phyloP scores from a whole-genome alignment of 2,113 vertebrate genomes.

The Lucifuga dentata region DNA sequence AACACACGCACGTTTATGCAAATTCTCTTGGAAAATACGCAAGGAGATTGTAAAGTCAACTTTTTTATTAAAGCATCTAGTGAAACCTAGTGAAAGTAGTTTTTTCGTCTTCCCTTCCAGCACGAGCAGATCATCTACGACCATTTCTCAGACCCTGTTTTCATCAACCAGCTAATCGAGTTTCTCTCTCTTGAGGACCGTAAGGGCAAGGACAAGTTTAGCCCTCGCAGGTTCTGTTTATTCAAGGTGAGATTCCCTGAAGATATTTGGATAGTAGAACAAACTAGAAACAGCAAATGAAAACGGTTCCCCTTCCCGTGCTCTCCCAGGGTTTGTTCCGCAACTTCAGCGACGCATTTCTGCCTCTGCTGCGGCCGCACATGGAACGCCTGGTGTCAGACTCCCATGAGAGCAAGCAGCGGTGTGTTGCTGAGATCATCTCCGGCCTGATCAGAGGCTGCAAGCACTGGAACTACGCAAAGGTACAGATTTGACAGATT shows the following conservation, averaged over 20 bases:
- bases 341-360: constrained; percentile 92
- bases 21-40: neutral
- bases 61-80: neutral
- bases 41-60: neutral
- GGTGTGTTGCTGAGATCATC: constrained; percentile 96
- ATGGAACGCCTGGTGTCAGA: constrained; percentile 92
- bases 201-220: constrained; percentile 99
- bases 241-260: constrained; percentile 88
- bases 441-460: constrained; percentile 95
- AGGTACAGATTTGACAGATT: constrained; percentile 78
- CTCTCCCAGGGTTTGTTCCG: constrained; percentile 91
- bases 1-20: neutral
- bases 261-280: neutral
- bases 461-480: constrained; percentile 96
- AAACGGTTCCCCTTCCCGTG: neutral
- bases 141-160: constrained; percentile 93
- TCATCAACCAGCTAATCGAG: constrained; percentile 94
- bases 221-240: constrained; percentile 95
- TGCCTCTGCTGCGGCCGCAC: constrained; percentile 90
- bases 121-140: constrained; percentile 95
- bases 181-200: constrained; percentile 98
- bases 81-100: neutral
- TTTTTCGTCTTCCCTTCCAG: constrained; percentile 75
- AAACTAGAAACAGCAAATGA: neutral
- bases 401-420: constrained; percentile 94